Evolutionary conservation across 1,140 invertebrate species (phyloP), one percentile per base, ranked within the genome.

Genomic region (Sitobion miscanthi): DNA sequence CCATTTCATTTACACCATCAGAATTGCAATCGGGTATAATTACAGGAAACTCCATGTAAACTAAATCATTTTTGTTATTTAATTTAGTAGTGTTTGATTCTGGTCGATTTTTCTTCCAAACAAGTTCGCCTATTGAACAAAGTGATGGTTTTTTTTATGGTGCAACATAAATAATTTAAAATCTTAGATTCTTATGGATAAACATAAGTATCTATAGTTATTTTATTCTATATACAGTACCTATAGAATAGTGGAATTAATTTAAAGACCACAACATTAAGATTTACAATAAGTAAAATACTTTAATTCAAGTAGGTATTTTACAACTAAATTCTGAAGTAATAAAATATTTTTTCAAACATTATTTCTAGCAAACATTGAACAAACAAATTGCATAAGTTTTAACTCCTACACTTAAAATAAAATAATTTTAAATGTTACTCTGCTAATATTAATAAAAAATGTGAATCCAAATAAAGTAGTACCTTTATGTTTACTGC

Each of bases 1-100:
- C 91, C 82, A 93, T 85, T 93, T 93, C 91, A 54, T 93, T 93
- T 20, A 93, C 52, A 57, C 91, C 82, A 57, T 93, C 91, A 17
- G 77, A 52, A 86, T 93, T n/a, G 30, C 91, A 93, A 57, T 93
- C 91, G 0, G 91, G 91, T 85, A 93, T 85, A 17, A 93, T 93
- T 17, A 93, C 82, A 30, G 91, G 91, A 86, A 93, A 93, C 38
- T 93, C 91, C 23, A n/a, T 85, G 4, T 93, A 93, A 0, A 93
- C 35, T 57, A 86, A n/a, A 45, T 93, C 49, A 21, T 93, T 93
- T 42, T 86, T 93, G n/a, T 25, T 92, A 25, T 54, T 86, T 21
- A 86, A 42, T 57, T 93, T 93, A 30, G 91, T 93, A n/a, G 23
- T 85, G 20, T 93, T 93, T 85, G 38, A 42, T 17, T 86, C 91